Conservation (phyloP, 2,113 vertebrate genomes). For the Meles meles region DNA sequence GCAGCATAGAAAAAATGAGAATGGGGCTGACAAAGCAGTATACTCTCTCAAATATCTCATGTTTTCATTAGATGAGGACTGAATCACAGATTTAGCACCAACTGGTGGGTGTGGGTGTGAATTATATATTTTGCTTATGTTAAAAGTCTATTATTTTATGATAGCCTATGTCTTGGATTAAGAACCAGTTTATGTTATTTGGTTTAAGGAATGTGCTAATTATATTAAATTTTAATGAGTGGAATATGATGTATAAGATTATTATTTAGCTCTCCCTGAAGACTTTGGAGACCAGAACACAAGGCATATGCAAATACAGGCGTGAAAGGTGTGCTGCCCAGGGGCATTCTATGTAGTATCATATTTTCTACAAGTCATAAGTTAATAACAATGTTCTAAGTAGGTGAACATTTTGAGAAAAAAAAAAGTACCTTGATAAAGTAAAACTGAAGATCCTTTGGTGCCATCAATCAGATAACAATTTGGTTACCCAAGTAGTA, state of each 20-base stretch:
- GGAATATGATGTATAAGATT: background rate
- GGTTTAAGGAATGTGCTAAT: background rate
- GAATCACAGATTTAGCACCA: background rate
- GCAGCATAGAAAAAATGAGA: background rate
- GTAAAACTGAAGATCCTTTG: background rate
- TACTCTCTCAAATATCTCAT: background rate
- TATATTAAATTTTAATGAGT: background rate
- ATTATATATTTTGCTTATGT: background rate
- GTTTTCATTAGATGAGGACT: background rate
- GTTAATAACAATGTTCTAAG: background rate
- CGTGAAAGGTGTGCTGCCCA: too few species aligned
- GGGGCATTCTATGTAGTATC: fast-evolving
- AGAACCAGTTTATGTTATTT: background rate
- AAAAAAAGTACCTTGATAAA: background rate
- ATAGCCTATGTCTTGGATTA: background rate
- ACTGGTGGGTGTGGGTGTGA: background rate
- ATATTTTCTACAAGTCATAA: background rate
- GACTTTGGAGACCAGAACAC: background rate
- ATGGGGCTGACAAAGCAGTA: background rate
- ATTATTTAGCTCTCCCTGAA: background rate
- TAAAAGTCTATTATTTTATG: background rate
- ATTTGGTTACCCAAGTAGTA: background rate
- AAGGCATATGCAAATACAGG: background rate
- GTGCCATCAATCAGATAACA: background rate
- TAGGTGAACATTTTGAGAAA: background rate